Evolutionary conservation across 1,140 invertebrate species (phyloP).

Genomic region (Cydia pomonella): DNA sequence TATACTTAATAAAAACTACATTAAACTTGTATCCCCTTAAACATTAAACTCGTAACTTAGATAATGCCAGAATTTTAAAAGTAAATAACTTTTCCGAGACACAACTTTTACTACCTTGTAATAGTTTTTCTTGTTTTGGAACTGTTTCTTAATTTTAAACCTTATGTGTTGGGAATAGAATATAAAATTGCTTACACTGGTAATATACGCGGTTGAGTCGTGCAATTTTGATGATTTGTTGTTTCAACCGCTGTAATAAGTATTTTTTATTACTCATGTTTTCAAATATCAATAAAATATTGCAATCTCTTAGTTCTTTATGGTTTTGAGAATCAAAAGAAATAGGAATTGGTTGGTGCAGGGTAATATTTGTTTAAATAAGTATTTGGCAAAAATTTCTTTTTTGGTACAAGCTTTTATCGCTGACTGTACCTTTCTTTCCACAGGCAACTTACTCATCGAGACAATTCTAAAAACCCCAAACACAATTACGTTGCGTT

Average conservation of each 20-base stretch:
- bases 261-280: background rate
- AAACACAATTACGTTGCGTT: no score
- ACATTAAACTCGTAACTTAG: background rate
- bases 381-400: no score
- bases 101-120: background rate
- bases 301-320: background rate
- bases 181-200: background rate
- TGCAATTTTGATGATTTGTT: constrained; percentile 11
- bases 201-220: background rate
- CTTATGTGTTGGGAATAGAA: background rate
- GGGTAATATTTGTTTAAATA: no score
- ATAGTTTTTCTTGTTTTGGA: background rate
- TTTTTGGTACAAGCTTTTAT: no score
- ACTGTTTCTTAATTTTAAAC: background rate
- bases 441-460: no score
- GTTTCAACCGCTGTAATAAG: background rate
- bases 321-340: background rate
- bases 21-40: background rate
- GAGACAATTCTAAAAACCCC: no score
- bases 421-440: no score
- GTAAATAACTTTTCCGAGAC: background rate
- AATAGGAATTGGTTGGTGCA: no score
- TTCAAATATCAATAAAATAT: background rate
- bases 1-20: no score
- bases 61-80: background rate